Conservation (phyloP, 2,888 invertebrate species). For the Acronicta alni region DNA sequence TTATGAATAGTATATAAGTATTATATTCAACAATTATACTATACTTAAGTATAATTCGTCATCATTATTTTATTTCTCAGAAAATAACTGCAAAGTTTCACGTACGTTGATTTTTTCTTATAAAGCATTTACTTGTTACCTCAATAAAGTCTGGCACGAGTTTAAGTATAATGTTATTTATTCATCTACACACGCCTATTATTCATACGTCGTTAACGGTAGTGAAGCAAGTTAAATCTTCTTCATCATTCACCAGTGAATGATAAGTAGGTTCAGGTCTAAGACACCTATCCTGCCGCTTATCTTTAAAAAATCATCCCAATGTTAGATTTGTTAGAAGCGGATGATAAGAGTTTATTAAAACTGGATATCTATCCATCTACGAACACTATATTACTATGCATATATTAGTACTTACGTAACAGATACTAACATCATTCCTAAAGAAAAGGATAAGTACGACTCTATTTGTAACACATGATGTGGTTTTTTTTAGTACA, state of each 20-base stretch:
- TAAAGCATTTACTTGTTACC: not conserved
- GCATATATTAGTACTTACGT: too few species aligned
- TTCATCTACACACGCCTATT: not conserved
- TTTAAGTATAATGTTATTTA: not conserved
- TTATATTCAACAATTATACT: conserved; percentile 1
- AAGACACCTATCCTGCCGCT: not conserved
- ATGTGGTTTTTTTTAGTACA: too few species aligned
- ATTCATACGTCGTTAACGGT: not conserved
- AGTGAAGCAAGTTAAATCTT: not conserved
- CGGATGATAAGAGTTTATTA: too few species aligned
- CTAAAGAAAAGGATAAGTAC: too few species aligned
- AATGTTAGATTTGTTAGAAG: too few species aligned
- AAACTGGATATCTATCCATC: too few species aligned
- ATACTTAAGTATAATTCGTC: conserved; percentile 3
- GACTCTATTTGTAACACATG: too few species aligned
- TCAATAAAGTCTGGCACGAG: not conserved
- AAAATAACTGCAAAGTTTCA: not conserved
- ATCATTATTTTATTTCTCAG: conserved; percentile 2
- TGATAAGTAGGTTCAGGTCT: not conserved
- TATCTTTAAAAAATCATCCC: too few species aligned
- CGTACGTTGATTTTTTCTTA: not conserved
- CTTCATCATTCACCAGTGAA: not conserved
- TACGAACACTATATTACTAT: too few species aligned
- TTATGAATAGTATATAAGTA: not conserved
- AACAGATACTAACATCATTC: too few species aligned